A percentile compares a stretch with the other conserved stretches of the same genome.
Conservation (phyloP, 2,888 invertebrate genomes). For the Unio pictorum region DNA sequence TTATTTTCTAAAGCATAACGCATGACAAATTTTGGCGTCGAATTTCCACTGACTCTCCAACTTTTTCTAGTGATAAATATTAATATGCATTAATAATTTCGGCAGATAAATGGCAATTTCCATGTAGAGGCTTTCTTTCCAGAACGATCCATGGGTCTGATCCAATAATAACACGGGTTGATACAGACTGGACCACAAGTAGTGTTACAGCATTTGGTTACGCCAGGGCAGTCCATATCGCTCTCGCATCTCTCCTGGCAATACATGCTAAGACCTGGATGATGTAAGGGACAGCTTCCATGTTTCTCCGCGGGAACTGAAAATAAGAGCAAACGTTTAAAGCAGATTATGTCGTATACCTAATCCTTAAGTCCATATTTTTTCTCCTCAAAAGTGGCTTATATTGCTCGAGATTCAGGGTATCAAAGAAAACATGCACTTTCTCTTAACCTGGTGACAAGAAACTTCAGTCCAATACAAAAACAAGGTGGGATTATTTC, state of each 20-base stretch:
- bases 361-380: not conserved
- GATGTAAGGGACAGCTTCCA: constrained; percentile 38
- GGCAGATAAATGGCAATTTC: constrained; percentile 38
- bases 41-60: too few relatives aligned
- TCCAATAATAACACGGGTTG: constrained; percentile 44
- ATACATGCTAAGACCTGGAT: constrained; percentile 7
- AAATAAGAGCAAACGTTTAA: constrained; percentile 6
- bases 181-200: constrained; percentile 40
- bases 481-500: too few relatives aligned
- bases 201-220: constrained; percentile 43
- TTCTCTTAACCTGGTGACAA: not conserved
- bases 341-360: not conserved
- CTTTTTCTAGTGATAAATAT: too few relatives aligned
- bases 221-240: constrained; percentile 41
- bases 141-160: constrained; percentile 24
- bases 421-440: not conserved
- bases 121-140: constrained; percentile 24
- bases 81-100: constrained; percentile 4
- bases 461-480: too few relatives aligned
- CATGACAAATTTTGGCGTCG: too few relatives aligned
- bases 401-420: not conserved
- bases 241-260: constrained; percentile 32
- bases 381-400: not conserved
- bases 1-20: too few relatives aligned
- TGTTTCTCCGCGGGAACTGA: constrained; percentile 32